These are phyloP conservation scores for Choristoneura fumiferana DNA, from an alignment of 1,140 invertebrate species.

Conservation along the genomic window DNA sequence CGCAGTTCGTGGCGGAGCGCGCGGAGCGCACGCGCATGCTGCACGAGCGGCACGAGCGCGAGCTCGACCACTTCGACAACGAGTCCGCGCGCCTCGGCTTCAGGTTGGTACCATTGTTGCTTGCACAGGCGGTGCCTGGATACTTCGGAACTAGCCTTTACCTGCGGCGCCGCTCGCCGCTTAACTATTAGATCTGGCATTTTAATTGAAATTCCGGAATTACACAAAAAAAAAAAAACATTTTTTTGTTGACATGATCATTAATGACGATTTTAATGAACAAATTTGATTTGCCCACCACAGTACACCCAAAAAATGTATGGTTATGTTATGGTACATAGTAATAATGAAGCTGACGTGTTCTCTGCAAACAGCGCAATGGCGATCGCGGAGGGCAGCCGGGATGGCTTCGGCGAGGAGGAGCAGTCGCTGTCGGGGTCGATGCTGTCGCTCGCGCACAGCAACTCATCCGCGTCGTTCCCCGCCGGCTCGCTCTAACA, in stretches of 20 bases:
- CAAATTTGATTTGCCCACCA: no score
- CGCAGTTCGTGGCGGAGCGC: constrained; percentile 93
- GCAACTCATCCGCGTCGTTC: constrained; percentile 94
- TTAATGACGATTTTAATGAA: no score
- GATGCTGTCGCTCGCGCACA: constrained; percentile 95
- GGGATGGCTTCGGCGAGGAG: constrained; percentile 91
- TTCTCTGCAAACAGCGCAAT: constrained; percentile 83
- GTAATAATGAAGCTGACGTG: no score
- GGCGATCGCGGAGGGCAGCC: constrained; percentile 93
- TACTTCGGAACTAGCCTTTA: no score
- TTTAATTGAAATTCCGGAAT: no score
- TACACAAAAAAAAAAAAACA: no score
- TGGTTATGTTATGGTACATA: no score
- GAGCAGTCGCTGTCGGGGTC: constrained; percentile 95
- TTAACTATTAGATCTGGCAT: no score
- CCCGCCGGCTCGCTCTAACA: constrained; percentile 90
- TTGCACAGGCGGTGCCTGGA: background rate
- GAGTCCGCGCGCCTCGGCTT: constrained; percentile 95
- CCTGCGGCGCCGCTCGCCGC: no score
- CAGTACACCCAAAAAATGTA: no score
- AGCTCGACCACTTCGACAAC: constrained; percentile 96
- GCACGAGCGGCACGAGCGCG: constrained; percentile 92
- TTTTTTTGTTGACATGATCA: no score
- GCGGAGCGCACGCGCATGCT: constrained; percentile 92
- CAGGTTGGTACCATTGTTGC: constrained; percentile 81